phyloP scores from a whole-genome alignment of 2,888 invertebrate species.

The Mallateleia sp. region DNA sequence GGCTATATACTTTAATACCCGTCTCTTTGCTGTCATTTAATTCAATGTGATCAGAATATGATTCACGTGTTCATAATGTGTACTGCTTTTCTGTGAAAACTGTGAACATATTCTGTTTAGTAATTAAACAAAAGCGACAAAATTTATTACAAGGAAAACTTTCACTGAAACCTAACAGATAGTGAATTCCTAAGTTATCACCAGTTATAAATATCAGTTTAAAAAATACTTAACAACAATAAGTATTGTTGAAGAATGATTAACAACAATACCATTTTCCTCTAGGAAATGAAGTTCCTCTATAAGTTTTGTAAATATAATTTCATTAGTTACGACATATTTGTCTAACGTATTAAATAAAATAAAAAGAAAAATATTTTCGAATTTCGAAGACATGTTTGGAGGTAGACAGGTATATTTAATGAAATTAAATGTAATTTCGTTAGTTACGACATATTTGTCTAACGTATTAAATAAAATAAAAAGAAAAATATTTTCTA shows the following conservation, averaged over 20 bases:
- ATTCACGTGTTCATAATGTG: neutral
- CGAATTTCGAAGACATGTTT: neutral
- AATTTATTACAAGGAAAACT: neutral
- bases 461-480: slow-evolving; percentile 1
- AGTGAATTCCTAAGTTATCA: slow-evolving; percentile 2
- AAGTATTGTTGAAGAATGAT: neutral
- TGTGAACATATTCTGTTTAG: neutral
- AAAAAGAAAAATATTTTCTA: neutral
- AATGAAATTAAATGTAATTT: neutral
- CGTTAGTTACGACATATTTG: neutral
- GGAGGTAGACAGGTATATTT: slow-evolving; percentile 12
- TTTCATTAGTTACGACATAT: neutral
- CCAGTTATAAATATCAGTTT: slow-evolving; percentile 1
- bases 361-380: slow-evolving; percentile 3
- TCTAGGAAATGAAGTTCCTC: no score
- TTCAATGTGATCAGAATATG: neutral
- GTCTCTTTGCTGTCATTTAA: neutral
- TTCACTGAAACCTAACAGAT: slow-evolving; percentile 3
- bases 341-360: neutral
- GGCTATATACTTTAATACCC: no score
- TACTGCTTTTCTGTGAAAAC: neutral
- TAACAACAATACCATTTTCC: neutral
- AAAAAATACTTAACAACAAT: no score
- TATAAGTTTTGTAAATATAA: no score
- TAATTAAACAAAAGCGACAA: slow-evolving; percentile 6